Percentiles rank a stretch among this genome's conserved stretches.
These are phyloP conservation scores for Formicarius rufipectus DNA, from an alignment of 2,113 vertebrate genomes.

Conservation along the genomic window DNA sequence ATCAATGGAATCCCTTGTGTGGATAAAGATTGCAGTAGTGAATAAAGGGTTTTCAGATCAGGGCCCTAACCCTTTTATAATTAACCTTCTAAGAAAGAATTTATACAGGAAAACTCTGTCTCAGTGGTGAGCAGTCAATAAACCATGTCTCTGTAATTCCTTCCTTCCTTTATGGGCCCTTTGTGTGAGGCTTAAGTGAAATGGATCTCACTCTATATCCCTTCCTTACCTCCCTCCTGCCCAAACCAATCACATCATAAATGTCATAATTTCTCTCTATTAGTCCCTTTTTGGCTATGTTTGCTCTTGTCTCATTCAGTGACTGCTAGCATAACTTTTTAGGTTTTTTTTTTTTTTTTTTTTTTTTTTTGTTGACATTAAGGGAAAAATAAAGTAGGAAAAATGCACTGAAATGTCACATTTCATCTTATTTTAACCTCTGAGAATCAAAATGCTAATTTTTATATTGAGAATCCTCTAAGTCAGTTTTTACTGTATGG, in stretches of 20 bases:
- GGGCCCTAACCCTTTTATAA: constrained; percentile 21
- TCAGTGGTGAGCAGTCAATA: constrained; percentile 39
- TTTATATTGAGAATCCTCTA: neutral
- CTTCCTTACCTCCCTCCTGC: neutral
- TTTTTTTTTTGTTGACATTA: neutral
- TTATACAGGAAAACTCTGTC: constrained; percentile 24
- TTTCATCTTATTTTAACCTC: neutral
- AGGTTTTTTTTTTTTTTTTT: neutral
- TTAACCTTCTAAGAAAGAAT: constrained; percentile 40
- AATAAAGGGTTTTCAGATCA: constrained; percentile 6
- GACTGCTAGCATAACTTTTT: neutral
- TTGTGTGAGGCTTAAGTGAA: constrained; percentile 50
- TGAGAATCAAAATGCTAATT: neutral
- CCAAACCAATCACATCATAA: neutral
- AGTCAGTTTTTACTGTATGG: neutral
- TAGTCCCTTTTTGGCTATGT: neutral
- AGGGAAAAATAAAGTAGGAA: neutral
- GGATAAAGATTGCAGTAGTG: neutral
- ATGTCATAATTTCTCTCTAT: neutral
- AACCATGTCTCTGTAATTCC: constrained; percentile 46
- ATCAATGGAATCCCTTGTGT: constrained; percentile 23
- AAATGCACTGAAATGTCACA: neutral
- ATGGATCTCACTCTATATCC: constrained; percentile 15
- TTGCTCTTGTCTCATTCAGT: neutral
- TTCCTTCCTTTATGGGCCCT: constrained; percentile 28